A percentile compares a stretch with the other conserved stretches of the same genome.
phyloP scores from a whole-genome alignment of 1,140 invertebrate species.

The Papilio xuthus region DNA sequence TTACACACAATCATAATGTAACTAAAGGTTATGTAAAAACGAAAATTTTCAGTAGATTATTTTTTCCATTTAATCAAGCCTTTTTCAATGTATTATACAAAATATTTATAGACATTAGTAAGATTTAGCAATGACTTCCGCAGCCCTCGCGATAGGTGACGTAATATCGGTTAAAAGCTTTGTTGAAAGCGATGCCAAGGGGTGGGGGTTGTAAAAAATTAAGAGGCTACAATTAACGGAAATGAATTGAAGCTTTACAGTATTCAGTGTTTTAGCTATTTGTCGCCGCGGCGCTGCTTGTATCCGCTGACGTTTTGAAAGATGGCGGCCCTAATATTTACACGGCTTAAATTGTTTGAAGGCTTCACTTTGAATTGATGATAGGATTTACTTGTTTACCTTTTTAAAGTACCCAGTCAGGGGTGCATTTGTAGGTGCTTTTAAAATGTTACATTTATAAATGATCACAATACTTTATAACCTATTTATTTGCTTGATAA shows the following conservation, averaged over 20 bases:
- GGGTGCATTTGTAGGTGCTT: conserved; percentile 36
- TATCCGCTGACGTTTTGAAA: conserved; percentile 55
- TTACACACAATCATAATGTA: too few relatives aligned
- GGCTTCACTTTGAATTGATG: conserved; percentile 51
- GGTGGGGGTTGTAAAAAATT: conserved; percentile 40
- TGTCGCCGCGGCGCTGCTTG: conserved; percentile 45
- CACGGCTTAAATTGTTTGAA: conserved; percentile 54
- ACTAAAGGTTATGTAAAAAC: too few relatives aligned
- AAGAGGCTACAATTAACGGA: conserved; percentile 51
- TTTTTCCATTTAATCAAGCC: background rate
- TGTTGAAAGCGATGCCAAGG: conserved; percentile 2
- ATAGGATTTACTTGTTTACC: conserved; percentile 47
- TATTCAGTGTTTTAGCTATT: conserved; percentile 53
- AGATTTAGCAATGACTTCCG: conserved; percentile 17
- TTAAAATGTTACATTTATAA: background rate
- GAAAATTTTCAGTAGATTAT: too few relatives aligned
- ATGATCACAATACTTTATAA: too few relatives aligned
- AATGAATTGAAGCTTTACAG: conserved; percentile 57
- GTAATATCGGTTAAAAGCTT: conserved; percentile 32
- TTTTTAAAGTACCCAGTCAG: conserved; percentile 40
- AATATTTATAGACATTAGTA: background rate
- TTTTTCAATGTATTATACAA: background rate
- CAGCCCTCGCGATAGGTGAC: conserved; percentile 26
- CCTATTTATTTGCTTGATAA: too few relatives aligned
- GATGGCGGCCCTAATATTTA: conserved; percentile 56